Evolutionary conservation across 2,888 invertebrate species (phyloP).

Genomic region (Lithosia quadra): DNA sequence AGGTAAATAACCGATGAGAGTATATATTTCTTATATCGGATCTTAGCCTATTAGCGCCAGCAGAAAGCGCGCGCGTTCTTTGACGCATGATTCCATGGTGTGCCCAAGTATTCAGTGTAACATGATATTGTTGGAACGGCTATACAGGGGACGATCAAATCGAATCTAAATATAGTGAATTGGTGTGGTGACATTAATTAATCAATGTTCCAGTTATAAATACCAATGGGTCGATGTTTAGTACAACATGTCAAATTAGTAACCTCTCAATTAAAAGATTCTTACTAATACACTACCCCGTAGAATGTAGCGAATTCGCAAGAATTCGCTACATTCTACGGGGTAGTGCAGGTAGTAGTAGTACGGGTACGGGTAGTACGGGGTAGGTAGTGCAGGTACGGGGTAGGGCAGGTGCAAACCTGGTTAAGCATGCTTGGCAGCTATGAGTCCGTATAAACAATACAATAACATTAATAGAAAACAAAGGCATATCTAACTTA

Average conservation of each 20-base stretch:
- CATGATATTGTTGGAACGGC: background rate
- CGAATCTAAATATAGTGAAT: background rate
- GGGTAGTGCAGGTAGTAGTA: too few relatives aligned
- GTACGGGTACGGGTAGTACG: too few relatives aligned
- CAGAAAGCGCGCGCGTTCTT: background rate
- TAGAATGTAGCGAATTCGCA: background rate
- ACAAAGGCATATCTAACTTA: background rate
- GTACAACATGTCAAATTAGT: background rate
- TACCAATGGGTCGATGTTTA: background rate
- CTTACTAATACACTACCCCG: background rate
- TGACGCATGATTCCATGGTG: background rate
- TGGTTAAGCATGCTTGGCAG: background rate
- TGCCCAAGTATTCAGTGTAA: background rate
- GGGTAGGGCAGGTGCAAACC: too few relatives aligned
- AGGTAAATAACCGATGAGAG: too few relatives aligned
- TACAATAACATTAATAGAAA: background rate
- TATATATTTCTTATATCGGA: too few relatives aligned
- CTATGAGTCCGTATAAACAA: background rate
- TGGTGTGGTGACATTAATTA: background rate
- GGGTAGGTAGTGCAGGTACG: too few relatives aligned
- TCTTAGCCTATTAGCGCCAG: too few relatives aligned
- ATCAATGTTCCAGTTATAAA: background rate
- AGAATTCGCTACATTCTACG: too few relatives aligned
- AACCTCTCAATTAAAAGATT: background rate
- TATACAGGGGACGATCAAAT: background rate